These are phyloP conservation scores for Sycophaga agraensis DNA, from an alignment of 1,140 invertebrate species.

Conservation along the genomic window DNA sequence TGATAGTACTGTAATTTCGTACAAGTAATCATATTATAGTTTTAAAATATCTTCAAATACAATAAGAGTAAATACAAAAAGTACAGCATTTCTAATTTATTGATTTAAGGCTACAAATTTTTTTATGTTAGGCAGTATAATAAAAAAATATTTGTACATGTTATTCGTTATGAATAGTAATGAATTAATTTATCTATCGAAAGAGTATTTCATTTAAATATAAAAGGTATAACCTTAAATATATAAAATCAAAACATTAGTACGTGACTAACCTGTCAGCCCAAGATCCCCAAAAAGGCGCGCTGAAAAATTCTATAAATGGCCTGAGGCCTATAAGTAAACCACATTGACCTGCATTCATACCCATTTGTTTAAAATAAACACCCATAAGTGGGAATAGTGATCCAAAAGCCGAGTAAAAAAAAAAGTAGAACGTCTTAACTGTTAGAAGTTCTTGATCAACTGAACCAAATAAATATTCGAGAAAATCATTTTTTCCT, in stretches of 20 bases:
- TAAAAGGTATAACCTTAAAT: background rate
- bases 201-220: background rate
- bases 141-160: no score
- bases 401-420: conserved; percentile 98
- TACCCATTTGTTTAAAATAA: conserved; percentile 98
- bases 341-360: conserved; percentile 94
- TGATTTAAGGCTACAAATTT: no score
- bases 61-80: no score
- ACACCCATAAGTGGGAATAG: conserved; percentile 97
- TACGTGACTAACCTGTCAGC: conserved; percentile 75
- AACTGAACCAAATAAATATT: conserved; percentile 78
- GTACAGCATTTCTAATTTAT: no score
- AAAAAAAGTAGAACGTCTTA: conserved; percentile 99
- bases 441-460: conserved; percentile 89
- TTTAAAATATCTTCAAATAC: no score
- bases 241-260: background rate
- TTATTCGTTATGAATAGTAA: no score
- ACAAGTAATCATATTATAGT: no score
- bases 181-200: no score
- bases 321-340: conserved; percentile 89
- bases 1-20: no score
- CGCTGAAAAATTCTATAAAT: conserved; percentile 96
- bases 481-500: conserved; percentile 79
- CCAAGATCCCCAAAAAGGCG: conserved; percentile 95
- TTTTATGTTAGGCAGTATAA: no score